Base-by-base conservation (phyloP, 1,140 invertebrate genomes). In the Drosophila takahashii region DNA sequence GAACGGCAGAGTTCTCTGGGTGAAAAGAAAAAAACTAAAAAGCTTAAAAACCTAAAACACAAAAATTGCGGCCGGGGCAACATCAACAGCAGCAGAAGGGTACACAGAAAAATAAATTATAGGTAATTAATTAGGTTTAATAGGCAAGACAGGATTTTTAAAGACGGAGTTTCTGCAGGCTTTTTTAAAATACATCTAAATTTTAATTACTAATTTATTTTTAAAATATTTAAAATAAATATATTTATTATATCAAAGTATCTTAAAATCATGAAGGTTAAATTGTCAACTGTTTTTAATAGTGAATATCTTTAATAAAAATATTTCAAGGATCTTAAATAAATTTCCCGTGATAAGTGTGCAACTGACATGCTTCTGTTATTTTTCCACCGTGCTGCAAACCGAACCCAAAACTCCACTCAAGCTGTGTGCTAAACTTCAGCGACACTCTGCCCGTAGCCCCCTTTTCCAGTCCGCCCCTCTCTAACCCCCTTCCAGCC, bases 11-110 rank as follows among this genome's bases (percentile, higher is more conserved):
- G 56, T 61, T 58, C 22, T 41, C 26, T 15, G 16, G 15, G 36
- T 26, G n/a, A 29, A 29, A 37, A 22, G 22, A 52, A 58, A 73
- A 75, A 66, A 73, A 61, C 36, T 60, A 53, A 81, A 81, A 86
- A 60, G 79, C 71, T 86, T 86, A 72, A 86, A 87, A 89, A 67
- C 79, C 79, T 87, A 83, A 86, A 86, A 86, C 84, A 86, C 83
- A 87, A 87, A 86, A 86, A 86, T 87, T 83, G 83, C 83, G 83
- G 83, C 83, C 71, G 52, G 54, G 54, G 48, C 47, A 77, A 73
- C 59, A 81, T 81, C 77, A 86, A 86, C 65, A 75, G 45, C 71
- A 79, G 53, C 39, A 65, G 36, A 36, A 37, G 32, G 48, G 15
- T 0, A 4, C 45, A 67, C 45, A 34, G 45, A 0, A 1, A 65